Conservation (phyloP, 2,797 vertebrate genomes). For the Vultur gryphus region DNA sequence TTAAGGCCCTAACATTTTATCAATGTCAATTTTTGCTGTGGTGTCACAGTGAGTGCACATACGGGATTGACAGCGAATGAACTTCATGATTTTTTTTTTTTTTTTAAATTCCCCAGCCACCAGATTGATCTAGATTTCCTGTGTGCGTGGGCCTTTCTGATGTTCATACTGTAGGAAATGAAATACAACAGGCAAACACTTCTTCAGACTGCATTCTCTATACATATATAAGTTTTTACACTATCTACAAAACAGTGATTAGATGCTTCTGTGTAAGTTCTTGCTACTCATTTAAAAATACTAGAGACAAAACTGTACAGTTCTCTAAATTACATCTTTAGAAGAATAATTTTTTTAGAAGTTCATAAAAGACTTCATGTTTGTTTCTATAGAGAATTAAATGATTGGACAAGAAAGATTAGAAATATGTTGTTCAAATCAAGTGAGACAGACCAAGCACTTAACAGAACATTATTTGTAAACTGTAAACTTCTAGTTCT, state of each 20-base stretch:
- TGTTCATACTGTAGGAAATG: neutral
- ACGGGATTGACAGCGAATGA: neutral
- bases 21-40: neutral
- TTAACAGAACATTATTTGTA: neutral
- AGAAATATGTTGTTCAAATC: neutral
- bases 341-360: conserved; percentile 21
- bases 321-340: conserved; percentile 28
- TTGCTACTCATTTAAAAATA: conserved; percentile 25
- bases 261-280: neutral
- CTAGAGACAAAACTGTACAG: conserved; percentile 41
- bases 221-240: neutral
- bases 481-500: conserved; percentile 35
- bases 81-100: neutral
- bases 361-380: conserved; percentile 2
- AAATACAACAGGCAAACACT: neutral
- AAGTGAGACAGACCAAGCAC: neutral
- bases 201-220: neutral
- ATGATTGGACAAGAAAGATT: neutral
- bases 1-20: neutral
- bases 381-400: neutral
- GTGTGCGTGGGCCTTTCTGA: neutral
- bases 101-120: neutral
- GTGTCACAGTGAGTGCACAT: neutral
- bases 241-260: conserved; percentile 6
- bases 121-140: neutral